Conservation (phyloP, 2,113 vertebrate genomes). For the Serilophus lunatus region DNA sequence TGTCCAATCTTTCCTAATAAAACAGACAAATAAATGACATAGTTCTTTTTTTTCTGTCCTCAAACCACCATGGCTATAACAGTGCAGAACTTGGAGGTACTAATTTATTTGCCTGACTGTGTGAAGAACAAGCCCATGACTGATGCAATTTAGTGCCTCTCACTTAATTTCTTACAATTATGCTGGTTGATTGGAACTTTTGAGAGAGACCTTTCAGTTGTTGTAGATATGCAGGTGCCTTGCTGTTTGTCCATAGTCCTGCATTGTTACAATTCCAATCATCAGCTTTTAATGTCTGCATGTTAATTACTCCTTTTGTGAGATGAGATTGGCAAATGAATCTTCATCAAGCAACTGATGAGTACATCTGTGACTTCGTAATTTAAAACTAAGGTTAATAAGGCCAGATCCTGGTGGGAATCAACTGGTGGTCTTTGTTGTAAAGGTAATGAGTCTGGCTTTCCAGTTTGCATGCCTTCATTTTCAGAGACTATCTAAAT, state of each 20-base stretch:
- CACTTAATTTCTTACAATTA: conserved; percentile 14
- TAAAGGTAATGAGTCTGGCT: conserved; percentile 36
- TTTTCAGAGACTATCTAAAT: neutral
- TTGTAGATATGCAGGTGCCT: neutral
- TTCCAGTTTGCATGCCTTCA: neutral
- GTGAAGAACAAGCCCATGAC: neutral
- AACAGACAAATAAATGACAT: neutral
- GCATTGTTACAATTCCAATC: neutral
- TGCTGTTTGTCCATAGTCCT: neutral
- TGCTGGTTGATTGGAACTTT: conserved; percentile 13
- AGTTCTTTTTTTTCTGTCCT: neutral
- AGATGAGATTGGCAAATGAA: conserved; percentile 50
- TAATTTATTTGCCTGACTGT: neutral
- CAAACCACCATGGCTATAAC: neutral
- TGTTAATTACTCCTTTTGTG: conserved; percentile 50
- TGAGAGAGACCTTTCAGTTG: neutral
- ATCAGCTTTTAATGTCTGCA: neutral
- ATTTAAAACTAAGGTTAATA: conserved; percentile 65
- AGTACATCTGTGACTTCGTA: conserved; percentile 64
- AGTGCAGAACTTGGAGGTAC: neutral
- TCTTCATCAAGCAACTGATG: conserved; percentile 64
- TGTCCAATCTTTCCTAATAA: neutral
- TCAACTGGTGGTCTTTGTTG: conserved; percentile 32
- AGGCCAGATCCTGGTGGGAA: conserved; percentile 42
- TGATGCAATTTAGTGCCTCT: neutral